Percentiles rank a stretch among this genome's conserved stretches.
Conservation (phyloP, 1,140 invertebrate genomes). For the Macrotrachela quadricornifera region DNA sequence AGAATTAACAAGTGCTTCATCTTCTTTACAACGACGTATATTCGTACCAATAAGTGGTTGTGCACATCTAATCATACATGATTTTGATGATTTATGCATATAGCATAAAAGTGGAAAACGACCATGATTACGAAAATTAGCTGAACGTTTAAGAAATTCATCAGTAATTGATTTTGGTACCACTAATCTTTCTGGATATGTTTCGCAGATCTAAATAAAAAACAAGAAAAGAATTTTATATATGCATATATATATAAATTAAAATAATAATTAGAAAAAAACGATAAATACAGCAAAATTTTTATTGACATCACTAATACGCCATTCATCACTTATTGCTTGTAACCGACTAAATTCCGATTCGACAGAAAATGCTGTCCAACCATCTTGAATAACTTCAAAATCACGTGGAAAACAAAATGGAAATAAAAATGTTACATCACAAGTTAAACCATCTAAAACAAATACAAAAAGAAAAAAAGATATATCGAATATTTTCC, state of each 20-base stretch:
- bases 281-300: background rate
- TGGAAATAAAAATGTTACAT: too few relatives aligned
- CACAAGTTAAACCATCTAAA: too few relatives aligned
- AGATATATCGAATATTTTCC: too few relatives aligned
- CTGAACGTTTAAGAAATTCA: constrained; percentile 13
- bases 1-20: constrained; percentile 73
- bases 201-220: background rate
- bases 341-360: too few relatives aligned
- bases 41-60: constrained; percentile 73
- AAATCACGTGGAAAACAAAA: too few relatives aligned
- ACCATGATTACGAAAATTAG: constrained; percentile 60
- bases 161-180: constrained; percentile 6
- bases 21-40: constrained; percentile 68
- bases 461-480: too few relatives aligned
- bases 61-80: constrained; percentile 65
- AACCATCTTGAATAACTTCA: too few relatives aligned
- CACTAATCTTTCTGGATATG: background rate
- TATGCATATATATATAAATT: background rate
- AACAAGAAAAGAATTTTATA: background rate
- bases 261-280: background rate
- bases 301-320: constrained; percentile 1
- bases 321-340: background rate
- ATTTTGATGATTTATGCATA: constrained; percentile 63
- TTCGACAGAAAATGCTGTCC: too few relatives aligned
- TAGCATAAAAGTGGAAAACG: constrained; percentile 85